phyloP scores from a whole-genome alignment of 1,140 invertebrate species.

The Brachionus paranguensis region DNA sequence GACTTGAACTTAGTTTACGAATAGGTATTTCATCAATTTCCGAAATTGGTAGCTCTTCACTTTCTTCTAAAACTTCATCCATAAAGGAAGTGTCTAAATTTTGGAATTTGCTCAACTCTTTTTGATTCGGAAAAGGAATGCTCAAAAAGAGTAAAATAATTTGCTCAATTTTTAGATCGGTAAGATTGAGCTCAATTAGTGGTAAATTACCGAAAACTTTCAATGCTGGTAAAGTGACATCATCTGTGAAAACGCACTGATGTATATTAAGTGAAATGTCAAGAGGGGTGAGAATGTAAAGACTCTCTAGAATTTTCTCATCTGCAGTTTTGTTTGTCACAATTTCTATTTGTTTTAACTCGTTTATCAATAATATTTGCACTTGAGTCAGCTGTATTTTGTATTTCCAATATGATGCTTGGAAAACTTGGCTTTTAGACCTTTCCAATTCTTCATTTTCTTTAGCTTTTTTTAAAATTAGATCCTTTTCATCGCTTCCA shows the following conservation, averaged over 20 bases:
- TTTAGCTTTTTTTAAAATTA: not conserved
- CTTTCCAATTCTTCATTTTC: not conserved
- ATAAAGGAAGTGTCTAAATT: not conserved
- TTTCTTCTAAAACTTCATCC: not conserved
- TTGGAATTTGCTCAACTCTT: not conserved
- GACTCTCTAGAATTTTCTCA: not conserved
- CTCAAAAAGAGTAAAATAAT: conserved; percentile 1
- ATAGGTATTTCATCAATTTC: not conserved
- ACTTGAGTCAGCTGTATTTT: not conserved
- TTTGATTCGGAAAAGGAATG: conserved; percentile 30
- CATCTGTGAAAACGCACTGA: conserved; percentile 25
- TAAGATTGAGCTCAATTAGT: not conserved
- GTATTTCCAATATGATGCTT: conserved; percentile 35
- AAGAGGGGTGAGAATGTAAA: conserved; percentile 3
- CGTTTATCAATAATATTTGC: conserved; percentile 4
- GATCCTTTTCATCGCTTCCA: not conserved
- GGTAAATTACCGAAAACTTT: conserved; percentile 31
- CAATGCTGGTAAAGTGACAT: conserved; percentile 1
- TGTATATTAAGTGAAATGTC: conserved; percentile 19
- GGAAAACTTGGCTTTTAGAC: not conserved
- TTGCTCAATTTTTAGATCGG: not conserved
- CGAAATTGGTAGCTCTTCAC: not conserved
- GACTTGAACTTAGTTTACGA: not conserved
- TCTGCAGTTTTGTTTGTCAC: not conserved
- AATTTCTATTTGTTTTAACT: not conserved